Evolutionary conservation across 2,113 vertebrate species (phyloP).

Genomic region (Nibea coibor): DNA sequence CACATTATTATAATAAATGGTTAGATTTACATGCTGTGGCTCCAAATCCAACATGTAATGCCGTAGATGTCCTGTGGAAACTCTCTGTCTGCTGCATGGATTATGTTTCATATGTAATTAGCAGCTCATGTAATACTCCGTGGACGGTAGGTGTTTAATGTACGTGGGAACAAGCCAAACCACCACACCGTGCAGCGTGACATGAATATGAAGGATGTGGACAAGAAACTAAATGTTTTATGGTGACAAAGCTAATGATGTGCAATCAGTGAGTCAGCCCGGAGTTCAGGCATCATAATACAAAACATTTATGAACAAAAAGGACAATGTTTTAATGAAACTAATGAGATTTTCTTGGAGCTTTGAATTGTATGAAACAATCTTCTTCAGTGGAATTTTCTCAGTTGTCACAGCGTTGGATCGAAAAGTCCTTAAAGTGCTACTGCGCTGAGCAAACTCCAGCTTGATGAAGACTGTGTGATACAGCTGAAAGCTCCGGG

Average conservation of each 20-base stretch:
- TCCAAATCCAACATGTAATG: neutral
- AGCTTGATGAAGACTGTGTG: neutral
- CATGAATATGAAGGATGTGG: neutral
- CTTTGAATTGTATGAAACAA: too few species aligned
- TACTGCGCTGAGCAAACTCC: too few species aligned
- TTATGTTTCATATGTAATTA: conserved; percentile 51
- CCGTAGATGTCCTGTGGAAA: conserved; percentile 32
- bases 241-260: neutral
- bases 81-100: conserved; percentile 21
- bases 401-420: too few species aligned
- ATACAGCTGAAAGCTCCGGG: neutral
- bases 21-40: conserved; percentile 28
- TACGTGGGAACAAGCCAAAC: conserved; percentile 13
- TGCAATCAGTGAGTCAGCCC: neutral
- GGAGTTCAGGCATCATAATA: neutral
- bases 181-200: neutral
- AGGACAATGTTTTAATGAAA: neutral
- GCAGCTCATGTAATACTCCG: conserved; percentile 42
- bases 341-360: too few species aligned
- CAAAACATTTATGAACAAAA: neutral
- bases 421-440: too few species aligned
- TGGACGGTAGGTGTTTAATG: conserved; percentile 25
- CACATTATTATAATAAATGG: conserved; percentile 27
- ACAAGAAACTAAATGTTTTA: neutral
- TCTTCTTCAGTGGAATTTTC: too few species aligned